phyloP scores from a whole-genome alignment of 2,888 invertebrate species.

The Epistrophe eligans region DNA sequence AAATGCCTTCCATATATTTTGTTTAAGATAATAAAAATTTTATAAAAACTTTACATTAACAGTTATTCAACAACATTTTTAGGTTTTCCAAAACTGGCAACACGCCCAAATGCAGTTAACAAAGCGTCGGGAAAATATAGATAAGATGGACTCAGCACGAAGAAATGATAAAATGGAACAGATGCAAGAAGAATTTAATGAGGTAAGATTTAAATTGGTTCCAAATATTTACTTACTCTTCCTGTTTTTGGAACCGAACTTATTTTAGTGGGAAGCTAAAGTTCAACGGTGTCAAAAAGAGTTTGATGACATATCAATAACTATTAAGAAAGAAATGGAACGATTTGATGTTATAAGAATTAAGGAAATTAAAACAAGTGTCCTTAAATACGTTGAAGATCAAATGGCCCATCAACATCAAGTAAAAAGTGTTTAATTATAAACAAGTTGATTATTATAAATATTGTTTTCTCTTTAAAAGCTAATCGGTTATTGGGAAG shows the following conservation, averaged over 20 bases:
- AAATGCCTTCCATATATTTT: no score
- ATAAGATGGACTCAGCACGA: conserved; percentile 94
- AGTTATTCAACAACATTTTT: conserved; percentile 80
- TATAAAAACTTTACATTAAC: no score
- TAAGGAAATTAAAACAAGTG: conserved; percentile 94
- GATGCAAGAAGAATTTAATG: conserved; percentile 95
- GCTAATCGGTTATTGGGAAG: conserved; percentile 89
- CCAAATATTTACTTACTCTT: conserved; percentile 1
- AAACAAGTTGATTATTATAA: neutral
- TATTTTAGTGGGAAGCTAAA: conserved; percentile 94
- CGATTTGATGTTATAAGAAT: conserved; percentile 95
- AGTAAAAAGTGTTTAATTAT: conserved; percentile 84
- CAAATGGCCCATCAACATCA: conserved; percentile 97
- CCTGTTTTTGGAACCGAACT: neutral
- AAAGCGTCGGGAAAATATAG: conserved; percentile 96
- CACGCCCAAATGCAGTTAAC: conserved; percentile 97
- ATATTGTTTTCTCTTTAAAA: conserved; percentile 71
- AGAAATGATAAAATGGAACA: conserved; percentile 95
- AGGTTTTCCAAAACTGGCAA: conserved; percentile 98
- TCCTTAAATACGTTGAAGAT: conserved; percentile 96
- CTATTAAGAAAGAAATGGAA: conserved; percentile 97
- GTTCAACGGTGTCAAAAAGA: conserved; percentile 98
- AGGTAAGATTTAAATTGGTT: conserved; percentile 86
- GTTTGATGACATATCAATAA: conserved; percentile 96
- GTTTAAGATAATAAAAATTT: no score